Evolutionary conservation across 2,888 invertebrate species (phyloP).

Genomic region (Mesoligia furuncula): DNA sequence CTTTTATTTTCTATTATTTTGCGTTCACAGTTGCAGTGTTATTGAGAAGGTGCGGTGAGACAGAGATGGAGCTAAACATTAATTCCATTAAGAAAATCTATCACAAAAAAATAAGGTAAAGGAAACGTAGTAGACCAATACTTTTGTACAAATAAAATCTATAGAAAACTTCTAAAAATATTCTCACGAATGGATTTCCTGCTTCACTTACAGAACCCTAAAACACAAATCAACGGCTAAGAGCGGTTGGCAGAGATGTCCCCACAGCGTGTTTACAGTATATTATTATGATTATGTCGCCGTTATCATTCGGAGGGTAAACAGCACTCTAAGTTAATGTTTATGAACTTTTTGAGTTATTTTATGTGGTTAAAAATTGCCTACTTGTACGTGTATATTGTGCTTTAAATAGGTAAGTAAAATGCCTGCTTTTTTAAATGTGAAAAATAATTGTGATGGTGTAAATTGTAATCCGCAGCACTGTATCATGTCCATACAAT

Average conservation of each 20-base stretch:
- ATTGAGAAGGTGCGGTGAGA: background rate
- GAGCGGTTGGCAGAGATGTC: conserved; percentile 59
- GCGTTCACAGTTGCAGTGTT: background rate
- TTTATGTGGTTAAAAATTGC: background rate
- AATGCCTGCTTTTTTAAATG: background rate
- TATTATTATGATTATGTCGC: conserved; percentile 43
- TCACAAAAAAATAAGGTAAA: background rate
- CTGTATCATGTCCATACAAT: background rate
- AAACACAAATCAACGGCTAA: conserved; percentile 51
- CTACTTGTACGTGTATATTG: background rate
- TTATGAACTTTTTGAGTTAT: conserved; percentile 5
- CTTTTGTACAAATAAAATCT: background rate
- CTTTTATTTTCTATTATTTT: background rate
- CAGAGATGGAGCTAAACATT: background rate
- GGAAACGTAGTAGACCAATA: background rate
- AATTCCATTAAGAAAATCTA: background rate
- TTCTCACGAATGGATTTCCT: background rate
- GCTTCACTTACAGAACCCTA: conserved; percentile 27
- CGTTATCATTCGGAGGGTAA: conserved; percentile 41
- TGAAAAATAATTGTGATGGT: background rate
- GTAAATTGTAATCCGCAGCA: background rate
- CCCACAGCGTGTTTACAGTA: conserved; percentile 36
- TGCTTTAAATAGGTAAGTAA: background rate
- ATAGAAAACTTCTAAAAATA: background rate
- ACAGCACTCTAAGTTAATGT: conserved; percentile 19